These are phyloP conservation scores for Acutogordius australiensis DNA, from an alignment of 2,888 invertebrate genomes.

Conservation along the genomic window DNA sequence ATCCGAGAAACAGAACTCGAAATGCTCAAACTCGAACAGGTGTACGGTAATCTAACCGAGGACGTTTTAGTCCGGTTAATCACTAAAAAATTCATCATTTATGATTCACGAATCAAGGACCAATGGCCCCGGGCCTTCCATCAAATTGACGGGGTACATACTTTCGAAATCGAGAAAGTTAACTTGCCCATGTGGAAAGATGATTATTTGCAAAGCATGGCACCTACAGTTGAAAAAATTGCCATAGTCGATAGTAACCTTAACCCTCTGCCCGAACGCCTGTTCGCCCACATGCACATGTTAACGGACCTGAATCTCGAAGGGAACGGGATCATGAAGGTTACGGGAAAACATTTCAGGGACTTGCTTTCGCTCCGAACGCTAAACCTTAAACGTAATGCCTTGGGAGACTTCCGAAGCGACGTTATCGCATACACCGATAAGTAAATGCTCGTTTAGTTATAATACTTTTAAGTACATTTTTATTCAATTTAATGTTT, in stretches of 20 bases:
- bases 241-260: neutral
- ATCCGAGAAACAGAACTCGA: neutral
- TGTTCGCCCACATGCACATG: neutral
- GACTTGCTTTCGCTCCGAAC: too few relatives aligned
- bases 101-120: neutral
- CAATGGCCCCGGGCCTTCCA: neutral
- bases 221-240: neutral
- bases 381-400: too few relatives aligned
- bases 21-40: neutral
- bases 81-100: neutral
- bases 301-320: neutral
- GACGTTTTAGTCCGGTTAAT: neutral
- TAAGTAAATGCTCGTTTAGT: too few relatives aligned
- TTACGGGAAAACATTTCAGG: too few relatives aligned
- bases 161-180: neutral
- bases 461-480: too few relatives aligned
- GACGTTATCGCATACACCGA: too few relatives aligned
- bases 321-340: too few relatives aligned
- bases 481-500: too few relatives aligned
- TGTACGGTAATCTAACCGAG: neutral
- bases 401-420: too few relatives aligned
- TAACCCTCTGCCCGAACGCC: neutral
- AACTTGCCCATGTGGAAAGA: neutral
- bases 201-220: neutral
- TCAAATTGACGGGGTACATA: neutral